These are phyloP conservation scores for Maniola hyperantus DNA, from an alignment of 2,888 invertebrate species.

Conservation along the genomic window DNA sequence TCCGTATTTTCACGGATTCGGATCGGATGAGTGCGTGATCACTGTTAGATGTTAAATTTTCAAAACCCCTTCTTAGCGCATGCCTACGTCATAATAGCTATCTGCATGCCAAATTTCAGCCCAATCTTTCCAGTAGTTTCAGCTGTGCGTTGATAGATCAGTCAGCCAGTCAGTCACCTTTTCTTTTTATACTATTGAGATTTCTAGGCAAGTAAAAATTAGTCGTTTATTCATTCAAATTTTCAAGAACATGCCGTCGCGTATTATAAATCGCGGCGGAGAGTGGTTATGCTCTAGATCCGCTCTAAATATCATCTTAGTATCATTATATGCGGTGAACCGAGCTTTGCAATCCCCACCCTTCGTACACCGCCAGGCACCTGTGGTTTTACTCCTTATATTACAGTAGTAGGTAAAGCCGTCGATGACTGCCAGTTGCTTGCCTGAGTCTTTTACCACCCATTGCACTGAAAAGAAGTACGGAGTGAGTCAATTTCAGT, in stretches of 20 bases:
- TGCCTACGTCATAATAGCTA: no score
- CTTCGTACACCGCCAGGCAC: slow-evolving; percentile 43
- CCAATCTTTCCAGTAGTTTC: no score
- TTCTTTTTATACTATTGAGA: no score
- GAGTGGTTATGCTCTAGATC: slow-evolving; percentile 32
- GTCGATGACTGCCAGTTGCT: slow-evolving; percentile 45
- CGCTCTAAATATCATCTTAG: slow-evolving; percentile 3
- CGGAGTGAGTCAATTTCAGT: no score
- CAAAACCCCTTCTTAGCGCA: no score
- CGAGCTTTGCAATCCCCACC: slow-evolving; percentile 40
- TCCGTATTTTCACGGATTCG: no score
- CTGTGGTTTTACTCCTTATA: slow-evolving; percentile 28
- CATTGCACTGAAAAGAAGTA: slow-evolving; percentile 40
- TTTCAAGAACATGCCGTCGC: slow-evolving; percentile 32
- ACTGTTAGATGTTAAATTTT: no score
- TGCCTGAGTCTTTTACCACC: slow-evolving; percentile 45
- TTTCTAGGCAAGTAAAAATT: no score
- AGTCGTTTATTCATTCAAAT: slow-evolving; percentile 20
- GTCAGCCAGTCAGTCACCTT: no score
- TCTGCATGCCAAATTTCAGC: no score
- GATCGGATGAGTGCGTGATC: no score
- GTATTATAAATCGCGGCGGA: slow-evolving; percentile 31
- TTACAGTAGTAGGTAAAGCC: slow-evolving; percentile 51
- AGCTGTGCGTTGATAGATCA: no score
- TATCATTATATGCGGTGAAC: slow-evolving; percentile 29